Conservation (phyloP, 2,888 invertebrate species). For the Linyphia triangularis region DNA sequence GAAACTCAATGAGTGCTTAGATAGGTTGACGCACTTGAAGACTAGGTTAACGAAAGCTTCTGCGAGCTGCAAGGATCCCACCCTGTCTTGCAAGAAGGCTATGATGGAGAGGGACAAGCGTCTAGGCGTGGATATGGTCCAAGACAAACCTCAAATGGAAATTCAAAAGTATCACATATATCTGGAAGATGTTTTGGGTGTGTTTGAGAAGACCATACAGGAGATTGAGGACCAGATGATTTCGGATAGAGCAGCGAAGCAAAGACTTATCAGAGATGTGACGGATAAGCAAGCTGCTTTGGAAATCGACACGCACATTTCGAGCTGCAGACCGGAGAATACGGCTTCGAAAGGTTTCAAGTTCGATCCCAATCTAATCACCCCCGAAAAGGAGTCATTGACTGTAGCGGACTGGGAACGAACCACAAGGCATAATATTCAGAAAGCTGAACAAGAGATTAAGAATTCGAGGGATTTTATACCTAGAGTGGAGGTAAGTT, state of each 20-base stretch:
- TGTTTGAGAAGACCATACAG: conserved; percentile 50
- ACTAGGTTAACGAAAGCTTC: conserved; percentile 40
- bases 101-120: conserved; percentile 63
- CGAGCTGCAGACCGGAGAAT: conserved; percentile 50
- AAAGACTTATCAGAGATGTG: conserved; percentile 57
- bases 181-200: conserved; percentile 27
- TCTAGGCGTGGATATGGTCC: conserved; percentile 55
- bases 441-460: conserved; percentile 60
- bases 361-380: conserved; percentile 56
- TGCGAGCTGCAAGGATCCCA: conserved; percentile 41
- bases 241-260: conserved; percentile 54
- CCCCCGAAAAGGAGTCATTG: conserved; percentile 44
- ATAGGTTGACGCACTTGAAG: conserved; percentile 49
- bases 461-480: conserved; percentile 46
- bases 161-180: conserved; percentile 54
- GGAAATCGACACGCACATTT: conserved; percentile 64
- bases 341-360: conserved; percentile 30
- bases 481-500: conserved; percentile 59
- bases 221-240: conserved; percentile 70
- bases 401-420: conserved; percentile 71
- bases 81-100: conserved; percentile 39
- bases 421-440: conserved; percentile 60
- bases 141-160: conserved; percentile 61
- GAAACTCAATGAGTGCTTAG: conserved; percentile 47
- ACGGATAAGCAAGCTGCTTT: conserved; percentile 67